Conservation (phyloP, 1,140 invertebrate species). For the Rhopalosiphum padi region DNA sequence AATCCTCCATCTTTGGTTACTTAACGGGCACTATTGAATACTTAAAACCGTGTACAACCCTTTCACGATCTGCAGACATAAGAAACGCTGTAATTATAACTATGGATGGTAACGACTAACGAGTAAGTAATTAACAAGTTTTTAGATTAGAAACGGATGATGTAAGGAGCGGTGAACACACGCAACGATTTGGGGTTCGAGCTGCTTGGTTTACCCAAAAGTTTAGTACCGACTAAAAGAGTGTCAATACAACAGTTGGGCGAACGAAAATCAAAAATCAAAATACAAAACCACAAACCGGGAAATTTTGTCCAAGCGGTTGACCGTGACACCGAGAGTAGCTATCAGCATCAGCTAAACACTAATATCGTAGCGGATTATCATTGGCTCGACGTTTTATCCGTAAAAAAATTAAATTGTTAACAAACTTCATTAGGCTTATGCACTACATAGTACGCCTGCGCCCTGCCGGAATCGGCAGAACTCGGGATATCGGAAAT, state of each 20-base stretch:
- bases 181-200: background rate
- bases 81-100: background rate
- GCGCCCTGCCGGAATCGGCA: background rate
- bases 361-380: background rate
- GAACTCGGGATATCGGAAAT: background rate
- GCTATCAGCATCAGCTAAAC: background rate
- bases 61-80: background rate
- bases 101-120: background rate
- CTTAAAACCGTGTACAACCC: background rate
- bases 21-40: background rate
- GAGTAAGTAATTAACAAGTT: background rate
- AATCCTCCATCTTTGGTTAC: conserved; percentile 26
- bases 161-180: background rate
- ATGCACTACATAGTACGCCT: background rate
- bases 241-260: background rate
- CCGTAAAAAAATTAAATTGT: background rate
- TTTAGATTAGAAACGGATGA: background rate
- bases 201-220: background rate
- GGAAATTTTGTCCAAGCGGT: background rate
- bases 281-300: conserved; percentile 3
- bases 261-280: background rate
- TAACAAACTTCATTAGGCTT: background rate
- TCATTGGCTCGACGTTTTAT: background rate
- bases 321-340: conserved; percentile 14
- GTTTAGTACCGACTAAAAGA: background rate